Percentiles rank a stretch among this genome's conserved stretches.
phyloP scores from a whole-genome alignment of 1,140 invertebrate species.

The Atta colombica region DNA sequence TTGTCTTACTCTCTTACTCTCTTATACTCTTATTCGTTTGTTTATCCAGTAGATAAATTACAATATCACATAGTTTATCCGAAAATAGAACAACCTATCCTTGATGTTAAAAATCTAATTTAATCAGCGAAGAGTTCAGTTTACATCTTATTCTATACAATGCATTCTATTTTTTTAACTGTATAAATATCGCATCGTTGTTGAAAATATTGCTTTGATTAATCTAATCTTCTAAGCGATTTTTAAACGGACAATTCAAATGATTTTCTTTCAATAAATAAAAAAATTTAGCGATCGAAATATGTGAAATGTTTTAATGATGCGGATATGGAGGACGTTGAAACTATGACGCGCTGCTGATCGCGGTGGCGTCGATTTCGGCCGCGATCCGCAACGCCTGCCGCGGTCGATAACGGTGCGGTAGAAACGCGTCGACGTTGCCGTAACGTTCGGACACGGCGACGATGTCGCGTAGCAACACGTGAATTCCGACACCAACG shows the following conservation, averaged over 20 bases:
- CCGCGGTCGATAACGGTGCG: constrained; percentile 73
- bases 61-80: no score
- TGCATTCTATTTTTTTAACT: not conserved
- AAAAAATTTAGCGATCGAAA: not conserved
- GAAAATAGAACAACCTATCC: no score
- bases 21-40: no score
- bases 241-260: not conserved
- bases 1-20: no score
- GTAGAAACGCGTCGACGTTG: constrained; percentile 73
- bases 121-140: no score
- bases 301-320: not conserved
- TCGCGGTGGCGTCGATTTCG: constrained; percentile 64
- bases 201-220: not conserved
- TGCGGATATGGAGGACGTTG: not conserved
- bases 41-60: no score
- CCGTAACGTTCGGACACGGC: constrained; percentile 34
- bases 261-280: not conserved
- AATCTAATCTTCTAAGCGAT: not conserved
- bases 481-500: constrained; percentile 46
- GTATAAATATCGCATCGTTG: not conserved
- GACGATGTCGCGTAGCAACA: constrained; percentile 70
- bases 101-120: no score
- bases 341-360: not conserved
- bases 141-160: no score
- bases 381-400: constrained; percentile 63